Conservation (phyloP, 2,888 invertebrate genomes). For the Agapostemon virescens region DNA sequence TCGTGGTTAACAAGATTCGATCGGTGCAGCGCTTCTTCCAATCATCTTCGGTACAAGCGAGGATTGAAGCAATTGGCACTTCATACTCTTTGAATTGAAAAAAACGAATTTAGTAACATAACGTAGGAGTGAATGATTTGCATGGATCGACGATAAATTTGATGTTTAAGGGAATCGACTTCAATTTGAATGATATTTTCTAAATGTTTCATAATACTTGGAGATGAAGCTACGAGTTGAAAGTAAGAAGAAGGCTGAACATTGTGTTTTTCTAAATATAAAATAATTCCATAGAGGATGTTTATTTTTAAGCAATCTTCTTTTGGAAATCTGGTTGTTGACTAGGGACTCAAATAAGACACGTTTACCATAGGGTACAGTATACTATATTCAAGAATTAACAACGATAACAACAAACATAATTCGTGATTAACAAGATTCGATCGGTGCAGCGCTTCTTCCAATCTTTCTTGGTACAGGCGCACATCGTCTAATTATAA, state of each 20-base stretch:
- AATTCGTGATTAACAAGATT: constrained; percentile 13
- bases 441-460: background rate
- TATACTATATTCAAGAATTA: constrained; percentile 35
- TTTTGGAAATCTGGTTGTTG: background rate
- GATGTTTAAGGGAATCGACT: too few species aligned
- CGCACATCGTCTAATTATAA: background rate
- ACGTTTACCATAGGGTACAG: background rate
- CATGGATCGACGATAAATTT: too few species aligned
- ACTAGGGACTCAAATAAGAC: background rate
- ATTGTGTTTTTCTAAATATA: too few species aligned
- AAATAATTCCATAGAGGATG: too few species aligned
- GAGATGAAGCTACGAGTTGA: too few species aligned
- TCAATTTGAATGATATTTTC: background rate
- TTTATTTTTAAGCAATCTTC: too few species aligned
- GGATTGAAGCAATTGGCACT: too few species aligned
- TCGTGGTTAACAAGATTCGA: constrained; percentile 6
- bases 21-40: background rate
- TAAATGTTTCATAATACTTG: background rate
- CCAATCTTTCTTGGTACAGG: constrained; percentile 27
- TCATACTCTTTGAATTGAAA: too few species aligned
- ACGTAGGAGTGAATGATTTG: too few species aligned
- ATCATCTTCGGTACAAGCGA: constrained; percentile 29
- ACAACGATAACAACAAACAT: constrained; percentile 12
- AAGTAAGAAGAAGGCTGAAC: too few species aligned
- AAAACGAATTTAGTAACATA: too few species aligned